Conservation (phyloP, 2,888 invertebrate genomes). For the Scelioninae gen. 2 region DNA sequence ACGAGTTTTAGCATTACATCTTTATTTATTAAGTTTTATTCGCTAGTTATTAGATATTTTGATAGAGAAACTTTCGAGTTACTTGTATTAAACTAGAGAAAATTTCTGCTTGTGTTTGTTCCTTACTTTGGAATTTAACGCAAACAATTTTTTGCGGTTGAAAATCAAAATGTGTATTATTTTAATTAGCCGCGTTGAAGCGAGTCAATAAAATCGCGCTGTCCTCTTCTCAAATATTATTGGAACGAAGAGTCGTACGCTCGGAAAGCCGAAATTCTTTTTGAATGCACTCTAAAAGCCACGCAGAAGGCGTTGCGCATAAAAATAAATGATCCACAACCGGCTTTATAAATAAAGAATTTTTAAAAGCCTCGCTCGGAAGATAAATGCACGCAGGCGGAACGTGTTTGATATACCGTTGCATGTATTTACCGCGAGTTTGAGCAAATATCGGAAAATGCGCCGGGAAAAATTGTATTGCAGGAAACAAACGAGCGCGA, state of each 20-base stretch:
- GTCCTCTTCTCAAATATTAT: constrained; percentile 30
- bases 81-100: too few species aligned
- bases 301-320: constrained; percentile 3
- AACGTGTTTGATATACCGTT: constrained; percentile 21
- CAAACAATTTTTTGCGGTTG: too few species aligned
- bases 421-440: constrained; percentile 15
- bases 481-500: not conserved
- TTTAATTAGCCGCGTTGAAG: too few species aligned
- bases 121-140: too few species aligned
- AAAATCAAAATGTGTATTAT: too few species aligned
- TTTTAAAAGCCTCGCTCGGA: constrained; percentile 15
- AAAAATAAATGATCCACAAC: constrained; percentile 34
- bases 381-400: constrained; percentile 11
- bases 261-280: constrained; percentile 30
- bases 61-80: too few species aligned
- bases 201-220: too few species aligned
- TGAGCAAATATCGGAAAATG: constrained; percentile 3
- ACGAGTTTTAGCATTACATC: too few species aligned
- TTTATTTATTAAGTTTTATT: too few species aligned
- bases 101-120: too few species aligned
- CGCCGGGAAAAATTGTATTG: constrained; percentile 4
- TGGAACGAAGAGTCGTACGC: constrained; percentile 15
- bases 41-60: too few species aligned
- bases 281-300: constrained; percentile 13
- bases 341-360: constrained; percentile 30